Percentiles rank a stretch among this genome's conserved stretches.
phyloP scores from a whole-genome alignment of 2,888 invertebrate genomes.

The Autographa gamma region DNA sequence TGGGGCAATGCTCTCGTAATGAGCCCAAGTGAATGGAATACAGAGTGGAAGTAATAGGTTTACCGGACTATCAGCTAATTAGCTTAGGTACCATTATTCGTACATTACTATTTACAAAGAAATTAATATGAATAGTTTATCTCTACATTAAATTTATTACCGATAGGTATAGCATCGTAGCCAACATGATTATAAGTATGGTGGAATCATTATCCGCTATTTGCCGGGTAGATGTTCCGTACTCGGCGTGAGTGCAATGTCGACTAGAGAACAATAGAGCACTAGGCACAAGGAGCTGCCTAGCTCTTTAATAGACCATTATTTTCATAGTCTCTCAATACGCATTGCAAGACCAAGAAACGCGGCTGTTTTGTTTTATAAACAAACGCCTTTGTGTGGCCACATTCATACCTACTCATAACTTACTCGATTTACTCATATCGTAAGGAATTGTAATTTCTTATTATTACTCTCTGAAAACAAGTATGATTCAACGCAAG shows the following conservation, averaged over 20 bases:
- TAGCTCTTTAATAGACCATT: slow-evolving; percentile 72
- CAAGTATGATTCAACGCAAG: slow-evolving; percentile 57
- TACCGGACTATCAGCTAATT: slow-evolving; percentile 13
- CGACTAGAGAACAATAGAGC: slow-evolving; percentile 58
- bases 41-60: slow-evolving; percentile 8
- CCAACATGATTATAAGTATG: slow-evolving; percentile 16
- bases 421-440: slow-evolving; percentile 70
- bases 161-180: slow-evolving; percentile 35
- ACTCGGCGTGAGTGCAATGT: slow-evolving; percentile 49
- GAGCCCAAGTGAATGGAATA: slow-evolving; percentile 25
- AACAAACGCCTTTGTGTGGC: slow-evolving; percentile 83
- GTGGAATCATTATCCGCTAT: slow-evolving; percentile 49
- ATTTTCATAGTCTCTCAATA: slow-evolving; percentile 76
- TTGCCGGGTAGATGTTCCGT: slow-evolving; percentile 53
- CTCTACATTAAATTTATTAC: slow-evolving; percentile 7
- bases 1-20: slow-evolving; percentile 11
- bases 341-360: slow-evolving; percentile 73
- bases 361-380: slow-evolving; percentile 81
- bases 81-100: neutral
- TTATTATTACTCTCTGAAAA: slow-evolving; percentile 62
- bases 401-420: slow-evolving; percentile 70
- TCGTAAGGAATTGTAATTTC: slow-evolving; percentile 65
- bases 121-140: neutral
- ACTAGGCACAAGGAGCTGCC: slow-evolving; percentile 59
- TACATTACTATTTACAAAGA: neutral